These are phyloP conservation scores for Oncorhynchus kisutch DNA, from an alignment of 2,113 vertebrate genomes.

Conservation along the genomic window DNA sequence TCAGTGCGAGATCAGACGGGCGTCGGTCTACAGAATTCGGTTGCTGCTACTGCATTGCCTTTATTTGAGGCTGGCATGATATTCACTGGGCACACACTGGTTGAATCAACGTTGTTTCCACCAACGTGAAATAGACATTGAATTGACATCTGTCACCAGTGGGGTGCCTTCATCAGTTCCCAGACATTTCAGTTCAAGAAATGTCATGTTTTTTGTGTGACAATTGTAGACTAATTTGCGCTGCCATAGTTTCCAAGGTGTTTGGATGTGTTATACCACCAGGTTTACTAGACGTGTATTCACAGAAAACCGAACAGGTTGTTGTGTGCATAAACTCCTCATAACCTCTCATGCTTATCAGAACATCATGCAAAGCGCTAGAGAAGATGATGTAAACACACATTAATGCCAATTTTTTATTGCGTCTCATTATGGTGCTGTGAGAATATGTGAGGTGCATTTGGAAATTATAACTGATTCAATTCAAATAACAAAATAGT, in stretches of 20 bases:
- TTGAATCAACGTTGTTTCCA: no score
- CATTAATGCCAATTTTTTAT: neutral
- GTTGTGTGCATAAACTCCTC: constrained; percentile 27
- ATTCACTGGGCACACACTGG: no score
- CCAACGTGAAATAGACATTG: no score
- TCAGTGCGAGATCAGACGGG: constrained; percentile 19
- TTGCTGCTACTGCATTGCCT: constrained; percentile 13
- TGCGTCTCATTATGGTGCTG: neutral
- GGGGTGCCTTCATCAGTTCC: no score
- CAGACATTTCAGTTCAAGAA: no score
- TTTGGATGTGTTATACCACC: neutral
- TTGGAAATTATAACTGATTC: no score
- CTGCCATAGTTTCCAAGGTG: neutral
- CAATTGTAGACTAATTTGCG: neutral
- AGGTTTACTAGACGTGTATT: neutral
- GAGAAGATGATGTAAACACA: neutral
- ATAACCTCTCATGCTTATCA: neutral
- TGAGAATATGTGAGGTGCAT: no score
- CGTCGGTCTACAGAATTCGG: constrained; percentile 15
- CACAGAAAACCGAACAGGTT: constrained; percentile 48
- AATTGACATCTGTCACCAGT: no score
- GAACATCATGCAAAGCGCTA: neutral
- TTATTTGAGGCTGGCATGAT: neutral
- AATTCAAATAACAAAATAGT: no score
- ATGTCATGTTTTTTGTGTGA: neutral